Base-by-base conservation (phyloP, 2,797 vertebrate genomes). In the Sorex maritimensis region DNA sequence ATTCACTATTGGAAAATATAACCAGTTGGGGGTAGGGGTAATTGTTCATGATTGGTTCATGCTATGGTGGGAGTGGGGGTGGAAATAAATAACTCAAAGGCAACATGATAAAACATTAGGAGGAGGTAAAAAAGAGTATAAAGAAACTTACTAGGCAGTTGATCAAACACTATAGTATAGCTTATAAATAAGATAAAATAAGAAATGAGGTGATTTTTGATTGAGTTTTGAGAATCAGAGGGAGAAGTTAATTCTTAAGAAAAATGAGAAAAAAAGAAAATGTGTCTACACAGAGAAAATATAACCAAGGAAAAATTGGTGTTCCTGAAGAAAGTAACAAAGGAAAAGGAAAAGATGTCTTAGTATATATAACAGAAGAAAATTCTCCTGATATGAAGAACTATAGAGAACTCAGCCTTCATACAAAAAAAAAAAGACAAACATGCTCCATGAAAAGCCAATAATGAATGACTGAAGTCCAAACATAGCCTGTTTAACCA, bases 321-420 rank as follows among this genome's bases (percentile, higher is more conserved):
- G 7, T 72, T n/a, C 38, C 68, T 63, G 26, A 74, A 75, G 30
- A 81, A 93, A 84, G 89, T 69, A 86, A 75, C 63, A 7, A 5
- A 44, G 41, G 41, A 23, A 89, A 91, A 91, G 17, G 41, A 68
- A 90, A 73, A 79, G 78, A 11, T 89, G 17, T 77, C 81, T 93
- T 67, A 73, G 68, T 41, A 44, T 44, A 23, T 61, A 68, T 55
- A 72, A 81, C 13, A 68, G 34, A 68, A 73, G 82, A 94, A 85
- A 44, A 8, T 41, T 88, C 88, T 91, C 34, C 69, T 85, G 21
- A 41, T 80, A 41, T 34, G 28, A 88, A 83, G 23, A 75, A 49
- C 34, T 72, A 28, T 21, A 34, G 61, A 87, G 63, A 82, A 73
- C 26, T 74, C 67, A 90, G 68, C 74, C 38, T 61, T 55, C 49